phyloP scores from a whole-genome alignment of 1,140 invertebrate genomes.

The Probaryconus sp. region DNA sequence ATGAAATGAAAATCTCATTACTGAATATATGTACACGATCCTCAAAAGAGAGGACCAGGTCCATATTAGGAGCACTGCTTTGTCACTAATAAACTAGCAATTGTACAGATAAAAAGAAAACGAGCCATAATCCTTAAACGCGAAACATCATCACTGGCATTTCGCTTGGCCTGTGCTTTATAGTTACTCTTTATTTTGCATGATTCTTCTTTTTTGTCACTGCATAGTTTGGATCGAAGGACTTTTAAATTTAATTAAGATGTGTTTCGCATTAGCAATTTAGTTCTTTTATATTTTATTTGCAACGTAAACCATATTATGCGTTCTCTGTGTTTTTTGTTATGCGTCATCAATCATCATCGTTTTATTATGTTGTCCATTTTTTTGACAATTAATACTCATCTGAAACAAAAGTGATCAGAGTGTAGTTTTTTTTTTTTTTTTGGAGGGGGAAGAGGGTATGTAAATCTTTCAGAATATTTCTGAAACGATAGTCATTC shows the following conservation, averaged over 20 bases:
- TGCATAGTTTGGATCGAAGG: constrained; percentile 45
- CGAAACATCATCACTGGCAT: constrained; percentile 42
- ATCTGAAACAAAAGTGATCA: neutral
- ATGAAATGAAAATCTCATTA: neutral
- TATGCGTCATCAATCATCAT: constrained; percentile 51
- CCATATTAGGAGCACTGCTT: constrained; percentile 69
- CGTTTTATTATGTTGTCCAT: constrained; percentile 48
- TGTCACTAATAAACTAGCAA: constrained; percentile 61
- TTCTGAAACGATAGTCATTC: too few relatives aligned
- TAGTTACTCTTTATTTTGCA: constrained; percentile 32
- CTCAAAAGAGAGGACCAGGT: neutral
- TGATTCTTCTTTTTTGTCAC: constrained; percentile 32
- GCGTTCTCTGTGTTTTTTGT: constrained; percentile 55
- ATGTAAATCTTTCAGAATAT: too few relatives aligned
- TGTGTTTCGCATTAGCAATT: constrained; percentile 60
- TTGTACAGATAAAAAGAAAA: constrained; percentile 52
- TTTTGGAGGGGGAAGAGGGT: constrained; percentile 13
- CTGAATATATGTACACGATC: too few relatives aligned
- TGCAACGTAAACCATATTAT: constrained; percentile 59
- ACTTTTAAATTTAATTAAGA: constrained; percentile 57
- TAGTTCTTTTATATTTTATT: constrained; percentile 64
- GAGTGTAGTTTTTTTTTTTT: constrained; percentile 17
- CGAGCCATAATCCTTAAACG: constrained; percentile 55
- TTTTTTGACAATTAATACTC: constrained; percentile 1
- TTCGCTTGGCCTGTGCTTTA: constrained; percentile 47